Evolutionary conservation across 1,140 invertebrate species (phyloP).

Genomic region (Brachionus manjavacas): DNA sequence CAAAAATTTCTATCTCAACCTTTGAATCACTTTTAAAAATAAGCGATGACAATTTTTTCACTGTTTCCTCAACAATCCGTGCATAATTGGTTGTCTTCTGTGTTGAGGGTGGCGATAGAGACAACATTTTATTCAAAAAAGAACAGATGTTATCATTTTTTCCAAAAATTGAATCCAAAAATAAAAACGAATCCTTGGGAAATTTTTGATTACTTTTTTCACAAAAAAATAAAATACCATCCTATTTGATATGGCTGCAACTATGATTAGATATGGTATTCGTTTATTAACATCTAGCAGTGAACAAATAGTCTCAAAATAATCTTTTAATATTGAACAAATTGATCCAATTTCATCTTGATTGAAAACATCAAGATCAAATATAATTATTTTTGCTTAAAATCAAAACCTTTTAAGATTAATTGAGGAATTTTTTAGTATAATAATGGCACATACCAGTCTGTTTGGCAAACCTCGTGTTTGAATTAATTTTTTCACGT

Average conservation of each 20-base stretch:
- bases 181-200: not conserved
- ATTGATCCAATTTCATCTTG: not conserved
- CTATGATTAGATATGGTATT: not conserved
- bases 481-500: not conserved
- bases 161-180: slow-evolving; percentile 6
- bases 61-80: not conserved
- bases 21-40: not conserved
- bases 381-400: not conserved
- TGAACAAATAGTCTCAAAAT: not conserved
- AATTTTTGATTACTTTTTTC: not conserved
- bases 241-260: not conserved
- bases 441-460: not conserved
- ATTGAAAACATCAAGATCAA: not conserved
- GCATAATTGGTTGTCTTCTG: not conserved
- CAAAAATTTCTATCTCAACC: not conserved
- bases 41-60: not conserved
- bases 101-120: no score
- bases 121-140: not conserved
- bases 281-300: not conserved
- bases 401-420: not conserved
- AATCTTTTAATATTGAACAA: not conserved
- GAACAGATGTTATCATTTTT: not conserved
- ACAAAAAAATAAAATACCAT: not conserved
- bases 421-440: not conserved
- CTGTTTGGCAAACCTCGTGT: not conserved